Evolutionary conservation across 2,797 vertebrate species (phyloP), one percentile per base, ranked within the genome.

Genomic region (Rousettus madagascariensis): DNA sequence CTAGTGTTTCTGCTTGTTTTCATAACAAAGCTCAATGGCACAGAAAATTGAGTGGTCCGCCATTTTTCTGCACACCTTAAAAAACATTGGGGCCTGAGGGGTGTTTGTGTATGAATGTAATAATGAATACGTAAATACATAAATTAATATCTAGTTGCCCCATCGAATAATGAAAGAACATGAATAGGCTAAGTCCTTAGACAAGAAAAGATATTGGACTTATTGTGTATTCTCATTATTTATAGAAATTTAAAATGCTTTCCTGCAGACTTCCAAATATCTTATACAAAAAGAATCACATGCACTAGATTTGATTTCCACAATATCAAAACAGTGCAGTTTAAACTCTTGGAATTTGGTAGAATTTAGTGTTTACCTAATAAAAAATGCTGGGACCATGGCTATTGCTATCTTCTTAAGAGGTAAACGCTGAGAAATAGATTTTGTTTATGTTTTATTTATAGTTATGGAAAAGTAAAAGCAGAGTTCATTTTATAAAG

Each of bases 391-490:
- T 11, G 30, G 53, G 26, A 84, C 17, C n/a, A 75, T 51, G n/a
- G 16, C 20, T 83, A 59, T 20, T 82, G 59, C 16, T 91, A 46
- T 80, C 72, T 84, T 89, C 72, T 84, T 86, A 93, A 84, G 69
- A 91, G 43, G 8, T 8, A 93, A 75, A 84, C 63, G 28, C 13
- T 57, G 65, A 90, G 59, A 84, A 93, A 86, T 0, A 74, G 57
- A 78, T 74, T 97, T 94, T 22, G 61, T 33, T 80, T 85, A 36
- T 51, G 53, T 41, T 94, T 95, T 80, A 84, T 55, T 92, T 86
- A 82, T 33, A 82, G 49, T 80, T 77, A 90, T 11, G 49, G 75
- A 90, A 94, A 96, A 95, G 38, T 43, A 89, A 91, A 95, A 89
- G 43, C n/a, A 95, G 51, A 85, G 17, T 84, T 95, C 51, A 74